A percentile compares a stretch with the other conserved stretches of the same genome.
Conservation (phyloP, 2,113 vertebrate genomes). For the Rhinopomastus cyanomelas region DNA sequence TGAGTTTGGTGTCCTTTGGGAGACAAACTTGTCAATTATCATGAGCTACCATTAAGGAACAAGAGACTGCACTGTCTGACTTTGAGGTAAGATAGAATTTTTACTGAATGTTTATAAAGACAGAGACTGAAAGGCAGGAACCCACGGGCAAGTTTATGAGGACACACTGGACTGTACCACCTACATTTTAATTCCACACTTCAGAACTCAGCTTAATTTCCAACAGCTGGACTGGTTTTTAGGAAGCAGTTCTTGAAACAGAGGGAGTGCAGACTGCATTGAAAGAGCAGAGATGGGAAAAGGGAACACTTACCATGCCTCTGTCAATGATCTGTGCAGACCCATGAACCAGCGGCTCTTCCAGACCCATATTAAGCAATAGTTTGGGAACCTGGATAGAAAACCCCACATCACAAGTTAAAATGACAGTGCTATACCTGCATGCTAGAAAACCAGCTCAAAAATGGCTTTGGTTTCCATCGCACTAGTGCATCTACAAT, state of each 20-base stretch:
- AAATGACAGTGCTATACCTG: neutral
- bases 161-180: neutral
- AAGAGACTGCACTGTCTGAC: neutral
- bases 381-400: slow-evolving; percentile 85
- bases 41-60: neutral
- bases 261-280: neutral
- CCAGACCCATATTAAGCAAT: slow-evolving; percentile 77
- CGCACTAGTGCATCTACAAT: neutral
- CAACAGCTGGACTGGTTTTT: neutral
- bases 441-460: neutral
- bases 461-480: neutral
- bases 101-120: neutral
- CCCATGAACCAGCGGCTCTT: slow-evolving; percentile 86
- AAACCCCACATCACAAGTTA: slow-evolving; percentile 10
- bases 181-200: neutral
- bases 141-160: accelerated
- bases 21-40: neutral
- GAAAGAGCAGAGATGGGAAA: neutral
- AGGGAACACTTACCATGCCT: slow-evolving; percentile 79
- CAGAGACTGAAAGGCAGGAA: neutral
- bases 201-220: neutral
- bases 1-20: neutral
- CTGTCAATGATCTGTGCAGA: slow-evolving; percentile 86
- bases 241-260: neutral
- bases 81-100: neutral